Evolutionary conservation across 2,113 vertebrate genomes (phyloP), one percentile per base, ranked within the genome.

Genomic region (Aramus guarauna): DNA sequence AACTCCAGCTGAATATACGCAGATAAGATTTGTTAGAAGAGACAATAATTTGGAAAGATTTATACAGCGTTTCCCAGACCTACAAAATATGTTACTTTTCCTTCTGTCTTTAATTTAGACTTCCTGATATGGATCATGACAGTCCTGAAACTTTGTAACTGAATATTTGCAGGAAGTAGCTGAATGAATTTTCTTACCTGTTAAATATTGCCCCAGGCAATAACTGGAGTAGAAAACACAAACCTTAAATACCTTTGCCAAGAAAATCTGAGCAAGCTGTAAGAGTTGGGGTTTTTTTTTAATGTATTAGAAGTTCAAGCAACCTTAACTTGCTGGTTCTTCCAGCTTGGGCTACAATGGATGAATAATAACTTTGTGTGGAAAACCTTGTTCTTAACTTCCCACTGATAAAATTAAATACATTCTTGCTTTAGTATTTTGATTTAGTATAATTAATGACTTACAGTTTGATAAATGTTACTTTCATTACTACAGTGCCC

Each of bases 341-440:
- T 94, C 86, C 52, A 91, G 83, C 76, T 95, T 91, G 58, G 68
- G 72, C 47, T 86, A 20, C 68, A 93, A 59, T 36, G 72, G 76
- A 29, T 88, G 72, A 87, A 81, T 94, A 94, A 74, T n/a, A 89
- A 91, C 64, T 80, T 93, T 52, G 45, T 75, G 60, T 93, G 66
- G 69, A 93, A 96, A 95, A 53, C 69, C 66, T 92, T 91, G 73
- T 92, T 96, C 77, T 78, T 86, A 86, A 86, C 68, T 96, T 97
- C 84, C 79, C 63, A 32, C 80, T 94, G 94, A 87, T 94, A 95
- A 94, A 95, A 89, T 87, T 56, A 94, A 96, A 79, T 64, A 43
- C 48, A 20, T 96, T 95, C 73, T 94, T 91, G 69, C 84, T 95
- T 94, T 76, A 94, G 80, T 89, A 55, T 89, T 96, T 87, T 94